A percentile compares a stretch with the other conserved stretches of the same genome.
Conservation (phyloP, 2,113 vertebrate genomes). For the Siniperca knerii region DNA sequence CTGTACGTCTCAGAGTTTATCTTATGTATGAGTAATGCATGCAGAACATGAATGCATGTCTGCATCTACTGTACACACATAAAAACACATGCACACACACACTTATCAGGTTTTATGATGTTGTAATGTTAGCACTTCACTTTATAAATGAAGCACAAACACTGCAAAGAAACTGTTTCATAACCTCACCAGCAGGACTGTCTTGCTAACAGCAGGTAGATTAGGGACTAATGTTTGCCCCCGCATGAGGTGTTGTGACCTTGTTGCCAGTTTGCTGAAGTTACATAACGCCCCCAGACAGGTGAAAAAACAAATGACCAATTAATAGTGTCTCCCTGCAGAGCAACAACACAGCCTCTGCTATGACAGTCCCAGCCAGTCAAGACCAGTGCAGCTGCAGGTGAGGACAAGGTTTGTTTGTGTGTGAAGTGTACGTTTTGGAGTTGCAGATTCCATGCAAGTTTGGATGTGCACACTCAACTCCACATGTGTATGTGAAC, state of each 20-base stretch:
- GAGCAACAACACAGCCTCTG: slow-evolving; percentile 29
- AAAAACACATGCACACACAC: background rate
- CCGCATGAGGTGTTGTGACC: slow-evolving; percentile 55
- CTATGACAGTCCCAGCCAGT: slow-evolving; percentile 36
- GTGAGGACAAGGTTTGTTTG: slow-evolving; percentile 45
- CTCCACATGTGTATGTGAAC: background rate
- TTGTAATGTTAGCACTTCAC: background rate
- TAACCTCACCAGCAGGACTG: slow-evolving; percentile 32
- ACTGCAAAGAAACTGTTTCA: slow-evolving; percentile 29
- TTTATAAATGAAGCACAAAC: slow-evolving; percentile 3
- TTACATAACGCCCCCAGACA: slow-evolving; percentile 73
- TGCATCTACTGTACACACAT: background rate
- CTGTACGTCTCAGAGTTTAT: background rate
- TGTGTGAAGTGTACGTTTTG: background rate
- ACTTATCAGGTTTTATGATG: slow-evolving; percentile 13
- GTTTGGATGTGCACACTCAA: background rate
- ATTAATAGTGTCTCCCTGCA: slow-evolving; percentile 65
- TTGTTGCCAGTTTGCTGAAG: slow-evolving; percentile 47
- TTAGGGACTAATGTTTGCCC: slow-evolving; percentile 36
- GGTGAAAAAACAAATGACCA: slow-evolving; percentile 75
- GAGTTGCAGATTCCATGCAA: slow-evolving; percentile 1
- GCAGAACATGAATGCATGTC: background rate
- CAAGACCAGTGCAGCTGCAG: slow-evolving; percentile 45
- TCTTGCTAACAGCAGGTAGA: slow-evolving; percentile 46
- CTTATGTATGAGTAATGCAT: background rate